Conservation (phyloP, 2,113 vertebrate species). For the Oryzias celebensis region DNA sequence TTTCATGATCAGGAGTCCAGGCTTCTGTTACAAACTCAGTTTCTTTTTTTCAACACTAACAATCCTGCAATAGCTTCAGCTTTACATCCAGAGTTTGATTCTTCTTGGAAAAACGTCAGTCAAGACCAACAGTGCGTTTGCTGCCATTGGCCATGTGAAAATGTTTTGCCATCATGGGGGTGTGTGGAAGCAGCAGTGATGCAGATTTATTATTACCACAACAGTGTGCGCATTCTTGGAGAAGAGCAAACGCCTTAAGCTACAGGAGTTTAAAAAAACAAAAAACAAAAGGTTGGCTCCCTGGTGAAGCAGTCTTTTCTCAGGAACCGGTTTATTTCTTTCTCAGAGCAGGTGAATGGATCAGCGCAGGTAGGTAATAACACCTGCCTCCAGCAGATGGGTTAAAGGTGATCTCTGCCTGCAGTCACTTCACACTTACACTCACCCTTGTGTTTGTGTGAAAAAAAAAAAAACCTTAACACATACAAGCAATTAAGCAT, state of each 20-base stretch:
- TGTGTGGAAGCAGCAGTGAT: not conserved
- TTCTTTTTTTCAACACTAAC: no score
- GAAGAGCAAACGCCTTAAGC: not conserved
- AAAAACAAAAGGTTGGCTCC: not conserved
- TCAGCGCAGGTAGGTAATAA: conserved; percentile 30
- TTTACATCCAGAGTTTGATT: no score
- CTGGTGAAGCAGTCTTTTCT: conserved; percentile 11
- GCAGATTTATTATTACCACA: not conserved
- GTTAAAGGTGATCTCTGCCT: conserved; percentile 13
- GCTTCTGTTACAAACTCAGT: no score
- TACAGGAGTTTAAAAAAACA: conserved; percentile 6
- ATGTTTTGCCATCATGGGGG: no score
- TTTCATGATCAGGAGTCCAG: no score
- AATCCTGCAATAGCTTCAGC: no score
- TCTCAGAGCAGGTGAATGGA: conserved; percentile 43
- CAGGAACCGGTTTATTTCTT: conserved; percentile 44
- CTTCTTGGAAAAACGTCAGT: no score
- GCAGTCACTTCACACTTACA: conserved; percentile 17
- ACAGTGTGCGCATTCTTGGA: not conserved
- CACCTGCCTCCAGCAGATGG: conserved; percentile 52
- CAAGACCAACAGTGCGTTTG: no score
- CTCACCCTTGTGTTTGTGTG: conserved; percentile 15
- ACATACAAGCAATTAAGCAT: not conserved
- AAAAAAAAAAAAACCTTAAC: not conserved
- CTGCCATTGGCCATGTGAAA: no score